These are phyloP conservation scores for Caenorhabditis tropicalis DNA, from an alignment of 1,140 invertebrate species.

Conservation along the genomic window DNA sequence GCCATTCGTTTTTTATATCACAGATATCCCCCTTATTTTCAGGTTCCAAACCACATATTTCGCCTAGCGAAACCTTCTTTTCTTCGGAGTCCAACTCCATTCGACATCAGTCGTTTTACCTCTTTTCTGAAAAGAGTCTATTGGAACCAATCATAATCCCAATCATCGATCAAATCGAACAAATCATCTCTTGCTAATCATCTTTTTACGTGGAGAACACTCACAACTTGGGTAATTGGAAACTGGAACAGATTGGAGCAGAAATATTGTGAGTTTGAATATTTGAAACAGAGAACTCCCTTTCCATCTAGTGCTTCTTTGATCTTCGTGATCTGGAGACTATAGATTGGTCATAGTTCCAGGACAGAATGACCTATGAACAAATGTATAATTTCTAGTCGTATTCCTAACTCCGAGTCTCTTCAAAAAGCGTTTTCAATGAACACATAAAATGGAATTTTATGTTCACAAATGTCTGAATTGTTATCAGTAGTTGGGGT, in stretches of 20 bases:
- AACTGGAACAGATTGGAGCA: not conserved
- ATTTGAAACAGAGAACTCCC: too few species aligned
- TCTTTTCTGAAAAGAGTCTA: slow-evolving; percentile 43
- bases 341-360: not conserved
- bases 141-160: slow-evolving; percentile 17
- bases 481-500: not conserved
- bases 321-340: not conserved
- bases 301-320: too few species aligned
- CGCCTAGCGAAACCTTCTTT: not conserved
- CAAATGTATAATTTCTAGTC: too few species aligned
- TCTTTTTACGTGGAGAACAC: not conserved
- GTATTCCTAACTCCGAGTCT: too few species aligned
- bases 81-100: slow-evolving; percentile 13
- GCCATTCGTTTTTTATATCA: not conserved
- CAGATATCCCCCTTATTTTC: not conserved
- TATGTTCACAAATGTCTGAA: not conserved
- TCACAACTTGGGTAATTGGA: slow-evolving; percentile 20
- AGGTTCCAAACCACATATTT: slow-evolving; percentile 29
- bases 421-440: too few species aligned
- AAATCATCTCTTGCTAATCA: not conserved
- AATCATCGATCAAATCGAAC: not conserved
- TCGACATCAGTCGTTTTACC: not conserved
- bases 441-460: not conserved
- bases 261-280: not conserved
- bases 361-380: not conserved